Evolutionary conservation across 1,140 invertebrate genomes (phyloP).

Genomic region (Globodera ellingtonae): DNA sequence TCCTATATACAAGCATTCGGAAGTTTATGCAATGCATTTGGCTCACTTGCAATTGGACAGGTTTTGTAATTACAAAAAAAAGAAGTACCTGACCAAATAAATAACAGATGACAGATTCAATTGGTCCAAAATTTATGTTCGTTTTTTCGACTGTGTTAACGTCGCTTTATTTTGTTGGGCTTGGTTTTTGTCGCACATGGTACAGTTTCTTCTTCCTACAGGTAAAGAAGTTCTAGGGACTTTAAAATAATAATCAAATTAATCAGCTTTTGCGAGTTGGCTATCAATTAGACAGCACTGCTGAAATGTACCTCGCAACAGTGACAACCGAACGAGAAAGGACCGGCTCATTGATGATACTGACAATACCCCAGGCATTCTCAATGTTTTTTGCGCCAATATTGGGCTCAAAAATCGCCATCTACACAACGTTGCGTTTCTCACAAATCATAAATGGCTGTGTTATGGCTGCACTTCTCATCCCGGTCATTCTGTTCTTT

Average conservation of each 20-base stretch:
- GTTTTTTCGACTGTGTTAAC: slow-evolving; percentile 60
- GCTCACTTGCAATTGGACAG: slow-evolving; percentile 60
- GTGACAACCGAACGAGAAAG: slow-evolving; percentile 63
- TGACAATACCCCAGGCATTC: slow-evolving; percentile 61
- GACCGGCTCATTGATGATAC: slow-evolving; percentile 60
- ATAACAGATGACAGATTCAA: slow-evolving; percentile 56
- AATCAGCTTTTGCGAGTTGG: slow-evolving; percentile 57
- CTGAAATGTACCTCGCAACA: slow-evolving; percentile 64
- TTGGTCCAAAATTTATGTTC: slow-evolving; percentile 63
- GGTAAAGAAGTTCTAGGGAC: slow-evolving; percentile 28
- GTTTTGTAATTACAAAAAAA: not conserved
- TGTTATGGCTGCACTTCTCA: slow-evolving; percentile 48
- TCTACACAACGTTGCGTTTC: slow-evolving; percentile 57
- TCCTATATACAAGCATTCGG: slow-evolving; percentile 65
- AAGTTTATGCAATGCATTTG: slow-evolving; percentile 59
- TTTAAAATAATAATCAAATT: slow-evolving; percentile 11
- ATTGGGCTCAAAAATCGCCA: slow-evolving; percentile 57
- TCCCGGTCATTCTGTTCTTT: slow-evolving; percentile 61
- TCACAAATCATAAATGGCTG: slow-evolving; percentile 59
- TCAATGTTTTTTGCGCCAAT: slow-evolving; percentile 62
- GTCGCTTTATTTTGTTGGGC: slow-evolving; percentile 60
- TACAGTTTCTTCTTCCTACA: slow-evolving; percentile 62
- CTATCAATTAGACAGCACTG: slow-evolving; percentile 63
- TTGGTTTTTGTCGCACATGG: slow-evolving; percentile 56
- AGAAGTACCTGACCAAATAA: not conserved